Conservation (phyloP, 2,888 invertebrate species). For the Polia nebulosa region DNA sequence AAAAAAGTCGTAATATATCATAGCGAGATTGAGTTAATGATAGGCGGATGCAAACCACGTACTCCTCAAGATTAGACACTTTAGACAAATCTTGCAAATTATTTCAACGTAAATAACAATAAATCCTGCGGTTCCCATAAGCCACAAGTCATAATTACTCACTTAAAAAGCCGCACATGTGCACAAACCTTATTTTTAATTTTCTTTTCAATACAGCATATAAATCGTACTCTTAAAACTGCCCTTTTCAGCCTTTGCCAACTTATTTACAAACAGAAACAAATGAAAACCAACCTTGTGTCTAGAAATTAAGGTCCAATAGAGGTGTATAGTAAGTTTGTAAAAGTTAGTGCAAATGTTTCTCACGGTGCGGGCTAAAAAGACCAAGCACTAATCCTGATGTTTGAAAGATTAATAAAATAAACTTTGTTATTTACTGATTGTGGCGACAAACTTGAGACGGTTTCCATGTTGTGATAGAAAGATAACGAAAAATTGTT, state of each 20-base stretch:
- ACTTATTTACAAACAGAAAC: neutral
- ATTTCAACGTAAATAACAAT: neutral
- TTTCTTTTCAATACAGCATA: constrained; percentile 37
- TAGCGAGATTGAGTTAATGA: too few relatives aligned
- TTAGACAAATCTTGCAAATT: too few relatives aligned
- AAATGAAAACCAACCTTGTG: neutral
- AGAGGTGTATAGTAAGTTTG: neutral
- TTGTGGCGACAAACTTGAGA: neutral
- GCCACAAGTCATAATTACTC: neutral
- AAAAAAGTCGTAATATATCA: too few relatives aligned
- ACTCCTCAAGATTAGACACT: too few relatives aligned
- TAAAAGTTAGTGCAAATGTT: constrained; percentile 11
- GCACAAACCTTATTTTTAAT: constrained; percentile 35
- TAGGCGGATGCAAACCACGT: too few relatives aligned
- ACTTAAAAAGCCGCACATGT: constrained; percentile 24
- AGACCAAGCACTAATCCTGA: constrained; percentile 7
- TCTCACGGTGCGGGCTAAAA: constrained; percentile 39
- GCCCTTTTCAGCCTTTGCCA: constrained; percentile 21
- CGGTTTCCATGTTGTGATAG: neutral
- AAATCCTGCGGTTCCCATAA: constrained; percentile 14
- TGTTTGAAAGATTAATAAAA: constrained; percentile 36
- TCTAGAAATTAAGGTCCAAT: fast-evolving
- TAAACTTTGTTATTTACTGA: constrained; percentile 47
- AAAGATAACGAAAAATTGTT: neutral
- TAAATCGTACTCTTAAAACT: constrained; percentile 36